Evolutionary conservation across 1,140 invertebrate genomes (phyloP).

Genomic region (Drosophila sproati): DNA sequence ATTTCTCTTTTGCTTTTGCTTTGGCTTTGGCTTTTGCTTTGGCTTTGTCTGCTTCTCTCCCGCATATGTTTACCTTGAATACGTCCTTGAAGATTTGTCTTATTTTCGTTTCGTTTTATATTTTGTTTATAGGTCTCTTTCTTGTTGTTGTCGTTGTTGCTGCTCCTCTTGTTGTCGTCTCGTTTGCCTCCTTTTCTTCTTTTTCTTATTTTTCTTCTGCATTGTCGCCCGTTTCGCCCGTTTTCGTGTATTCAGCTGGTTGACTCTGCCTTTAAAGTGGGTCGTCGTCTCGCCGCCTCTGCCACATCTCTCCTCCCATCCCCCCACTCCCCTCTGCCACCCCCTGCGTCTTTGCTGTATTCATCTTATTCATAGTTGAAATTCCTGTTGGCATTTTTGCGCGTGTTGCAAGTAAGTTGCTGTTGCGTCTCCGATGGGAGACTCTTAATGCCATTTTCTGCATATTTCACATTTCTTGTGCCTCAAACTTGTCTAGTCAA

Average conservation of each 20-base stretch:
- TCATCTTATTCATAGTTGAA: constrained; percentile 27
- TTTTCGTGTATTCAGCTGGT: constrained; percentile 19
- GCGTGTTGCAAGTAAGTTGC: constrained; percentile 12
- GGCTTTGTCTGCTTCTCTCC: constrained; percentile 12
- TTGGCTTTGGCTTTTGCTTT: constrained; percentile 14
- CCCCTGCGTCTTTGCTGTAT: neutral
- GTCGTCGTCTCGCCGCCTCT: constrained; percentile 22
- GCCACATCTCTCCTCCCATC: neutral
- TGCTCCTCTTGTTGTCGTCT: constrained; percentile 37
- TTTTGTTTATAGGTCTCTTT: constrained; percentile 70
- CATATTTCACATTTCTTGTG: constrained; percentile 20
- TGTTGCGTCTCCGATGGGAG: neutral
- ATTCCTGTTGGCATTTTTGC: constrained; percentile 37
- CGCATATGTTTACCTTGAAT: constrained; percentile 79
- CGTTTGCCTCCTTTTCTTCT: constrained; percentile 28
- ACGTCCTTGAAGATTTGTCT: constrained; percentile 83
- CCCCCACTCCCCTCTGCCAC: neutral
- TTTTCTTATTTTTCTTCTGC: constrained; percentile 41
- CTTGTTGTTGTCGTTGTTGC: constrained; percentile 27
- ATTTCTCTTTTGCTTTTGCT: constrained; percentile 11
- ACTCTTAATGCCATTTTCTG: constrained; percentile 25
- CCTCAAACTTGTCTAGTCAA: neutral
- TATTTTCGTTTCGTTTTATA: constrained; percentile 63
- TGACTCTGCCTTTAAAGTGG: constrained; percentile 27
- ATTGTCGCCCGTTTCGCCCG: constrained; percentile 17